These are phyloP conservation scores for Callyntrura sp. DNA, from an alignment of 2,888 invertebrate genomes.

Conservation along the genomic window DNA sequence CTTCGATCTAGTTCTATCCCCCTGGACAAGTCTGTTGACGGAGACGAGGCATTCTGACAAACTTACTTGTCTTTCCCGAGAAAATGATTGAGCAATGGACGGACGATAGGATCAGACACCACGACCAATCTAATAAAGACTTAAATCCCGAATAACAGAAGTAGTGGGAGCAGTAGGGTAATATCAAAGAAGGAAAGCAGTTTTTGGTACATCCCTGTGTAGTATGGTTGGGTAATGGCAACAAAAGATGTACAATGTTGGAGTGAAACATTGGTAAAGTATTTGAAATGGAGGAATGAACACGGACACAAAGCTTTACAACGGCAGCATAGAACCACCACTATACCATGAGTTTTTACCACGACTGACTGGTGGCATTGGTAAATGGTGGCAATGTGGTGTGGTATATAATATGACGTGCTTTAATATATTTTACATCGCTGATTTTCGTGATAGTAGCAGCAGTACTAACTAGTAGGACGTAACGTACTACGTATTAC, in stretches of 20 bases:
- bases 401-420: conserved; percentile 26
- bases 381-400: not conserved
- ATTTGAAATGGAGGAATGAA: conserved; percentile 33
- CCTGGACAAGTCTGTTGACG: too few relatives aligned
- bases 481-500: too few relatives aligned
- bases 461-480: not conserved
- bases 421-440: conserved; percentile 27
- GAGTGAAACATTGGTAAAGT: conserved; percentile 8
- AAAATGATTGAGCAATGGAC: too few relatives aligned
- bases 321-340: not conserved
- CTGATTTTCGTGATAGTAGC: conserved; percentile 17
- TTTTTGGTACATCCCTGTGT: too few relatives aligned
- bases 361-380: not conserved
- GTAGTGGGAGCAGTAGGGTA: not conserved
- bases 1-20: too few relatives aligned
- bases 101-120: too few relatives aligned
- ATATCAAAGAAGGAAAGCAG: too few relatives aligned
- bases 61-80: too few relatives aligned
- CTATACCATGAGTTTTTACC: not conserved
- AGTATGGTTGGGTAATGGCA: not conserved
- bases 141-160: not conserved
- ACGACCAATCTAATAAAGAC: too few relatives aligned
- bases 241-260: conserved; percentile 19
- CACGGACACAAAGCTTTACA: too few relatives aligned
- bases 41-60: too few relatives aligned